These are phyloP conservation scores for Zootoca vivipara DNA, from an alignment of 2,113 vertebrate genomes.

Conservation along the genomic window DNA sequence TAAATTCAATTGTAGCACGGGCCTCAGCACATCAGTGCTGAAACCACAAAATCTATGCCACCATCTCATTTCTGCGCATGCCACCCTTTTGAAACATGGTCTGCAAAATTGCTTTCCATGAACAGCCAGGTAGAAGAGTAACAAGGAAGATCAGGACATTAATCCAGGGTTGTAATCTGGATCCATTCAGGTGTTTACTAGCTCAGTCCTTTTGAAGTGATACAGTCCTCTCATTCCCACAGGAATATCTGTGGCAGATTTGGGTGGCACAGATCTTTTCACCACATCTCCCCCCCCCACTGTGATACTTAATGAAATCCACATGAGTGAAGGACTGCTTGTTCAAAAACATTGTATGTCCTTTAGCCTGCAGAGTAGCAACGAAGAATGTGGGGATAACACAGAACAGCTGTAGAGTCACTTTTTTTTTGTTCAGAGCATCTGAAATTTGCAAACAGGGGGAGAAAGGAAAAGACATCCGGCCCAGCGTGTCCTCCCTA, in stretches of 20 bases:
- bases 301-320: constrained; percentile 27
- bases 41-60: too few species aligned
- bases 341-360: constrained; percentile 17
- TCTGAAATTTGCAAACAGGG: constrained; percentile 48
- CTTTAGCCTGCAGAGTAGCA: constrained; percentile 47
- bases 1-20: too few species aligned
- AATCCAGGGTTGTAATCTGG: too few species aligned
- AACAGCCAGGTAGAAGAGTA: too few species aligned
- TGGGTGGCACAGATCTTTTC: constrained; percentile 21
- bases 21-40: too few species aligned
- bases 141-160: too few species aligned
- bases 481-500: constrained; percentile 11
- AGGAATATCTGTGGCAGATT: neutral
- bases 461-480: constrained; percentile 22
- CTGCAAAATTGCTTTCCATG: too few species aligned
- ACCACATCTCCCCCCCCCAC: constrained; percentile 42
- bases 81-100: too few species aligned
- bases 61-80: too few species aligned
- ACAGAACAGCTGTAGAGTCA: constrained; percentile 56
- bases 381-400: constrained; percentile 62
- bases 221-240: neutral
- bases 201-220: neutral
- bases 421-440: constrained; percentile 44
- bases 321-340: constrained; percentile 45
- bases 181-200: neutral